Evolutionary conservation across 2,797 vertebrate species (phyloP).

Genomic region (Dromococcyx pavoninus): DNA sequence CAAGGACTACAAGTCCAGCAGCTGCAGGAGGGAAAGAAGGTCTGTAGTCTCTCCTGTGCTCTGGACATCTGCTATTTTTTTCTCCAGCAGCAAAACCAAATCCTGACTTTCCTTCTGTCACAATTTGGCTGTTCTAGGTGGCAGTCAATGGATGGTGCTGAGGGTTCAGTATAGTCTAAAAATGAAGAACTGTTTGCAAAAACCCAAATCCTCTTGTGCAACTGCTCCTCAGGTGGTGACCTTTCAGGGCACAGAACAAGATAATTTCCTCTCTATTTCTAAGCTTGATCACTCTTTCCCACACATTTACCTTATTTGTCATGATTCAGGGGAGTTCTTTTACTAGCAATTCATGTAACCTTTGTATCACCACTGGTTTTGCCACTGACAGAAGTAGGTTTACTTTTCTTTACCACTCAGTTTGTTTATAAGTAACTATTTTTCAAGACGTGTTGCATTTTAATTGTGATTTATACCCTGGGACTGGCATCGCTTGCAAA

Average conservation of each 20-base stretch:
- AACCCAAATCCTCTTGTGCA: not conserved
- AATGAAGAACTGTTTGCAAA: not conserved
- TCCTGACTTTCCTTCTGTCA: not conserved
- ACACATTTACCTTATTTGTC: not conserved
- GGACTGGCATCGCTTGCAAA: not conserved
- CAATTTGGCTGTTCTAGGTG: fast-evolving
- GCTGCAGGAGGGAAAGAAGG: not conserved
- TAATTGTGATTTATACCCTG: not conserved
- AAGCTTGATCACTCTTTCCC: not conserved
- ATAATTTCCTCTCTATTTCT: not conserved
- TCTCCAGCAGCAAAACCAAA: not conserved
- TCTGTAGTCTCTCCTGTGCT: not conserved
- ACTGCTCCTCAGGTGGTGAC: not conserved
- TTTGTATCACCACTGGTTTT: not conserved
- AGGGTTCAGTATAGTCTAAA: not conserved
- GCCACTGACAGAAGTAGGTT: not conserved
- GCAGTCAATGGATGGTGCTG: fast-evolving
- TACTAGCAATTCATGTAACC: not conserved
- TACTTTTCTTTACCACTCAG: not conserved
- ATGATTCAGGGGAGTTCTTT: not conserved
- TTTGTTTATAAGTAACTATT: not conserved
- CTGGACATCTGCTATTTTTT: not conserved
- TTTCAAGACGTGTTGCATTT: not conserved
- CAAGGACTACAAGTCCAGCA: not conserved
- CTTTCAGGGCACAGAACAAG: not conserved